Evolutionary conservation across 2,113 vertebrate species (phyloP).

Genomic region (Bothrops jararaca): DNA sequence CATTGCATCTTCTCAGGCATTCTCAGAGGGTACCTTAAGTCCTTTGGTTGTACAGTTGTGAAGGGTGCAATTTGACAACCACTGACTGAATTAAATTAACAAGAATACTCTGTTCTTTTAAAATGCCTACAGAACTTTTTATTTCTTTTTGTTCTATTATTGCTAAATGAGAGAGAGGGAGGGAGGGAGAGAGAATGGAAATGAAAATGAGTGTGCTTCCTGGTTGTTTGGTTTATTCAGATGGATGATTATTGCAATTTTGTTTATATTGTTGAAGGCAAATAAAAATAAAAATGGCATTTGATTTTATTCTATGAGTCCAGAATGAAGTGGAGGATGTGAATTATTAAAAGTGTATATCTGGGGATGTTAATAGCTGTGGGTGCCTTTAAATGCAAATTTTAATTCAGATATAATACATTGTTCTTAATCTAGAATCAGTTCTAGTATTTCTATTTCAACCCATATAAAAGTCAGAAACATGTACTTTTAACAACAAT

Average conservation of each 20-base stretch:
- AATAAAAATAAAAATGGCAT: slow-evolving; percentile 40
- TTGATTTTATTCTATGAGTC: not conserved
- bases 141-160: slow-evolving; percentile 64
- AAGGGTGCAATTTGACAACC: slow-evolving; percentile 75
- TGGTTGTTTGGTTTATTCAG: slow-evolving; percentile 53
- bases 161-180: slow-evolving; percentile 58
- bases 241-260: slow-evolving; percentile 39
- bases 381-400: slow-evolving; percentile 15
- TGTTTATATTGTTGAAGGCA: slow-evolving; percentile 32
- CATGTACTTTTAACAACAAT: too few species aligned
- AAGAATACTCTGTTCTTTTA: slow-evolving; percentile 72
- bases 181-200: slow-evolving; percentile 40
- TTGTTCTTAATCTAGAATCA: not conserved
- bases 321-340: not conserved
- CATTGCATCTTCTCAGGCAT: slow-evolving; percentile 62
- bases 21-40: slow-evolving; percentile 74
- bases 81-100: slow-evolving; percentile 80
- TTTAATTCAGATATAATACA: not conserved
- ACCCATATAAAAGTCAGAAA: too few species aligned
- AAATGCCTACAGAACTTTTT: slow-evolving; percentile 70
- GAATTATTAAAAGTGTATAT: not conserved
- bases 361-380: not conserved
- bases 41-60: slow-evolving; percentile 72
- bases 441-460: not conserved
- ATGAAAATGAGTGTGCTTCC: slow-evolving; percentile 42